Conservation (phyloP, 2,113 vertebrate species). For the Scomber scombrus region DNA sequence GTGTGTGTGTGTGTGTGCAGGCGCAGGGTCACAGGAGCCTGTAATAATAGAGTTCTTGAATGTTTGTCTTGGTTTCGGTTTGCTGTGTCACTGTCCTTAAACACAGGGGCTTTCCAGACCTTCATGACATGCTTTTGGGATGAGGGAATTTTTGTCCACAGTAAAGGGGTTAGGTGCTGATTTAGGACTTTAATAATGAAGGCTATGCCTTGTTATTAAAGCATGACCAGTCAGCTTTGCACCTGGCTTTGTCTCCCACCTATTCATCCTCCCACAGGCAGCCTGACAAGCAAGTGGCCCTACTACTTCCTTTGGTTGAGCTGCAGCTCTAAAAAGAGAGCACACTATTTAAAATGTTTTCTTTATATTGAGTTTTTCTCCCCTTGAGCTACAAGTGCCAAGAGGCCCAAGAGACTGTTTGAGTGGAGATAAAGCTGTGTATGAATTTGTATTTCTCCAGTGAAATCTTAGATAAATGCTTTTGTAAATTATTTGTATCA, state of each 20-base stretch:
- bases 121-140: slow-evolving; percentile 34
- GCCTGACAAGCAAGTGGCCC: slow-evolving; percentile 4
- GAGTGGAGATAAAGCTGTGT: slow-evolving; percentile 2
- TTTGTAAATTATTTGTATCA: slow-evolving; percentile 1
- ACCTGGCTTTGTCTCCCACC: slow-evolving; percentile 60
- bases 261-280: slow-evolving; percentile 52
- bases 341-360: background rate
- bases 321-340: slow-evolving; percentile 28
- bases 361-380: background rate
- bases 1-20: slow-evolving; percentile 2
- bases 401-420: background rate
- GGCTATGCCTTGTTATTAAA: slow-evolving; percentile 53
- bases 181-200: slow-evolving; percentile 59
- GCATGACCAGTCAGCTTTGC: slow-evolving; percentile 44
- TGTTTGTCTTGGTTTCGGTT: slow-evolving; percentile 7
- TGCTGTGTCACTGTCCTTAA: background rate
- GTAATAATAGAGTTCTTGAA: slow-evolving; percentile 33
- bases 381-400: background rate
- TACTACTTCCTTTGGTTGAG: slow-evolving; percentile 2
- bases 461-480: slow-evolving; percentile 6
- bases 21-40: background rate
- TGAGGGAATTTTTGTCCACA: slow-evolving; percentile 50
- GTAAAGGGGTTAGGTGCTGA: slow-evolving; percentile 34
- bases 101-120: slow-evolving; percentile 25
- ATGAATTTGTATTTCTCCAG: background rate